Base-by-base conservation (phyloP, 2,113 vertebrate genomes). In the Gadus chalcogrammus region DNA sequence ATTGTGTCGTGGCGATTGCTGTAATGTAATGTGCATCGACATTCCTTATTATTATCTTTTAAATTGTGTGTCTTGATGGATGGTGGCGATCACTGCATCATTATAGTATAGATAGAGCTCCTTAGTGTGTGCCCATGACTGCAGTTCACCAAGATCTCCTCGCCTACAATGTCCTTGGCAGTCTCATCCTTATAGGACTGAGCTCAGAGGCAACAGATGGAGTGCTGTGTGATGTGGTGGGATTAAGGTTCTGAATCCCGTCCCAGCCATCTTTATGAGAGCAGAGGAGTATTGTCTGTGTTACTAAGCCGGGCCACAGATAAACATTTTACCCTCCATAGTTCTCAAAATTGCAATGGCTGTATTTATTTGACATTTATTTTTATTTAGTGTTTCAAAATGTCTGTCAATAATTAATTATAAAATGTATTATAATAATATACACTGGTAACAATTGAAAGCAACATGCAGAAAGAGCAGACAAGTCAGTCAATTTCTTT, bases 181-280 rank as follows among this genome's bases (percentile, higher is more conserved):
- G 85, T 78, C 85, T 86, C 87, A 82, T 86, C 83, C 82, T 88
- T 85, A 83, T 86, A 87, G 89, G 83, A 85, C 87, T 88, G 84
- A 65, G 88, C 89, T 91, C 89, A 85, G 86, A 91, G 89, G 89
- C 89, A 91, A 91, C 92, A 93, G 92, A 93, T 93, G 92, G 92
- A 91, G 89, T 84, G 77, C 87, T 93, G 89, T 91, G 88, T 88
- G 90, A 89, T 91, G 90, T 90, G 87, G 88, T 89, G 88, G 90
- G 91, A 93, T 93, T 93, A 93, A 86, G 86, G 83, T 88, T 86
- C 82, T 89, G 90, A 91, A 91, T 90, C 83, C 82, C 71, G 79
- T 89, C 88, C 88, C 90, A 88, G 88, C 84, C 81, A 79, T 90
- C 88, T 90, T 86, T 84, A 90, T 91, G 88, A 88, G 86, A 83